These are phyloP conservation scores for Drosophila aff. DNA, from an alignment of 1,140 invertebrate species.

Conservation along the genomic window DNA sequence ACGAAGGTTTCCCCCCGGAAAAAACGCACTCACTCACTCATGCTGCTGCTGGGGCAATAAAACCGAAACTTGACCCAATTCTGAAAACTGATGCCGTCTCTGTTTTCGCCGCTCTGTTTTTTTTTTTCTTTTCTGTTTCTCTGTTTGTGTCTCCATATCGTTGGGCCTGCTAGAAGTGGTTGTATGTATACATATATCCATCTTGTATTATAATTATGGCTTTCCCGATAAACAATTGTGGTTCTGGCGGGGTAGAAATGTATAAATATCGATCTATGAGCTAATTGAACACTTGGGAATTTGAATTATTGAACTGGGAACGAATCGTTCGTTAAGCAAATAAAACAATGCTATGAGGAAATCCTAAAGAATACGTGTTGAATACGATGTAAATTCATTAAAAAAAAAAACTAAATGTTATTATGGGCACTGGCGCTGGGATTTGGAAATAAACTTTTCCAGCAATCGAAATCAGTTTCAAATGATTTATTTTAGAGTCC, in stretches of 20 bases:
- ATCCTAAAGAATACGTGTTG: constrained; percentile 4
- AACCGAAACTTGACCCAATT: constrained; percentile 82
- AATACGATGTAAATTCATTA: constrained; percentile 3
- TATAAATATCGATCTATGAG: constrained; percentile 33
- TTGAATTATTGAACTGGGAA: constrained; percentile 8
- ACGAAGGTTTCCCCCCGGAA: constrained; percentile 19
- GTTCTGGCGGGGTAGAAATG: constrained; percentile 23
- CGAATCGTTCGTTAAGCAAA: constrained; percentile 17
- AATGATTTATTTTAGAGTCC: constrained; percentile 9
- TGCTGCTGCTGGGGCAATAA: constrained; percentile 59
- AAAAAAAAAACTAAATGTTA: constrained; percentile 8
- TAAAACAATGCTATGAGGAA: constrained; percentile 21
- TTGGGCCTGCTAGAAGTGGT: constrained; percentile 37
- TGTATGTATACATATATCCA: constrained; percentile 24
- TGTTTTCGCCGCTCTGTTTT: constrained; percentile 25
- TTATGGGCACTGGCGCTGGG: neutral
- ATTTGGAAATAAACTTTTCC: constrained; percentile 6
- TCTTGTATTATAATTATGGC: constrained; percentile 42
- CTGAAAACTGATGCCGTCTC: constrained; percentile 56
- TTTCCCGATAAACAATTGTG: constrained; percentile 61
- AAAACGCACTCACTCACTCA: constrained; percentile 15
- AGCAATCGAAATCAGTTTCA: neutral
- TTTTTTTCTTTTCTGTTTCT: constrained; percentile 10
- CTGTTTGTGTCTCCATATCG: constrained; percentile 32
- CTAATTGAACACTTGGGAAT: constrained; percentile 41